Conservation (phyloP, 2,797 vertebrate genomes). For the Labroides dimidiatus region DNA sequence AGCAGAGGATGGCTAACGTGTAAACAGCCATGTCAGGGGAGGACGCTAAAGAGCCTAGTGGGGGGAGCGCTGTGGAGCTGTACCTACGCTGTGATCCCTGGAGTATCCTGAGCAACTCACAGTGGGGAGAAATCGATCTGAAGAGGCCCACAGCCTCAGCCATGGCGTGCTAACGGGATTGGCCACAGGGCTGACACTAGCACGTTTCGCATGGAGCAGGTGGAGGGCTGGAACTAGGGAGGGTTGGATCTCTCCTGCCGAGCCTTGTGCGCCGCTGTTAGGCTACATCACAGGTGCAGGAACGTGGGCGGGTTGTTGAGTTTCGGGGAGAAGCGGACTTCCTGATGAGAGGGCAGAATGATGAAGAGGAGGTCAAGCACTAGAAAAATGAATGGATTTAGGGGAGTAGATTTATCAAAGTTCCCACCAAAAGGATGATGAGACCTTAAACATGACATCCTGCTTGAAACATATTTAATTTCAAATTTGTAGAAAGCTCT, state of each 20-base stretch:
- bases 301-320: constrained; percentile 63
- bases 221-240: constrained; percentile 23
- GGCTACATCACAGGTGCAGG: constrained; percentile 79
- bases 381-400: constrained; percentile 29
- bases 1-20: constrained; percentile 66
- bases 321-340: constrained; percentile 72
- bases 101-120: constrained; percentile 69
- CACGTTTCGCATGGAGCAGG: constrained; percentile 57
- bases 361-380: constrained; percentile 60
- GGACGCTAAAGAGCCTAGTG: constrained; percentile 69
- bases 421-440: background rate
- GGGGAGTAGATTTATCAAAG: constrained; percentile 8
- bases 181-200: constrained; percentile 72
- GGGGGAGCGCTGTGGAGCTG: constrained; percentile 58
- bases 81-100: constrained; percentile 72
- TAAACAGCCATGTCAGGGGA: constrained; percentile 76
- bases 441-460: constrained; percentile 28
- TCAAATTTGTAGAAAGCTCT: constrained; percentile 42
- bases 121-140: constrained; percentile 75
- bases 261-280: constrained; percentile 74
- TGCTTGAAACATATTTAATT: constrained; percentile 47
- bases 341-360: constrained; percentile 73
- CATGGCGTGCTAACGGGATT: constrained; percentile 75
- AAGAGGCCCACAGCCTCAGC: constrained; percentile 72
- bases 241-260: constrained; percentile 55